A percentile compares a stretch with the other conserved stretches of the same genome.
Conservation (phyloP, 2,113 vertebrate species). For the Stigmatopora argus region DNA sequence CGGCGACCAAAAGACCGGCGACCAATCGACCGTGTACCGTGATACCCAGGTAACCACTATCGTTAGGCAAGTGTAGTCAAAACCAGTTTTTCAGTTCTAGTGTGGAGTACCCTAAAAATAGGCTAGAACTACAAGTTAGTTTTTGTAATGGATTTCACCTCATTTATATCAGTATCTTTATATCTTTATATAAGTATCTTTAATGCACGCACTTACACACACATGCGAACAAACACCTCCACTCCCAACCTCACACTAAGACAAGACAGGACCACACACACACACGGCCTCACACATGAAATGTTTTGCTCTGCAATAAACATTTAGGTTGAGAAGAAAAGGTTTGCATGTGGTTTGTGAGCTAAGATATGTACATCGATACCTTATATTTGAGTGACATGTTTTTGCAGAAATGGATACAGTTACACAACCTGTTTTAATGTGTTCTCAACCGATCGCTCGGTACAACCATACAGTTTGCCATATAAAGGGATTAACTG, state of each 20-base stretch:
- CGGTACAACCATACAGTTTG: background rate
- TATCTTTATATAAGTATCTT: background rate
- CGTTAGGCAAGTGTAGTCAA: background rate
- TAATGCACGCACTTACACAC: constrained; percentile 17
- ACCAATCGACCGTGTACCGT: no score
- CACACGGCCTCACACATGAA: constrained; percentile 60
- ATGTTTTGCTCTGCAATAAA: constrained; percentile 73
- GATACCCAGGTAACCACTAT: no score
- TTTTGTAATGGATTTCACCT: background rate
- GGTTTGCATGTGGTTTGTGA: constrained; percentile 23
- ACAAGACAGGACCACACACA: constrained; percentile 76
- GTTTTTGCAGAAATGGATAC: background rate
- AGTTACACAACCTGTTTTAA: background rate
- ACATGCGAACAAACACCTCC: constrained; percentile 63
- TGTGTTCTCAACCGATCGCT: background rate
- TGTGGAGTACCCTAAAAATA: background rate
- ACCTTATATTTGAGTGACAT: background rate
- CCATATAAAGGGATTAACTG: background rate
- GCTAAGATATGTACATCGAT: constrained; percentile 18
- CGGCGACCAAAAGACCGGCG: no score
- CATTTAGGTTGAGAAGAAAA: constrained; percentile 63
- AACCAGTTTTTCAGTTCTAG: background rate
- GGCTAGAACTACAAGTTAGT: background rate
- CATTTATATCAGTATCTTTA: background rate
- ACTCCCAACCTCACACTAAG: constrained; percentile 61